Evolutionary conservation across 2,797 vertebrate species (phyloP), one percentile per base, ranked within the genome.

Genomic region (Eidolon dupreanum): DNA sequence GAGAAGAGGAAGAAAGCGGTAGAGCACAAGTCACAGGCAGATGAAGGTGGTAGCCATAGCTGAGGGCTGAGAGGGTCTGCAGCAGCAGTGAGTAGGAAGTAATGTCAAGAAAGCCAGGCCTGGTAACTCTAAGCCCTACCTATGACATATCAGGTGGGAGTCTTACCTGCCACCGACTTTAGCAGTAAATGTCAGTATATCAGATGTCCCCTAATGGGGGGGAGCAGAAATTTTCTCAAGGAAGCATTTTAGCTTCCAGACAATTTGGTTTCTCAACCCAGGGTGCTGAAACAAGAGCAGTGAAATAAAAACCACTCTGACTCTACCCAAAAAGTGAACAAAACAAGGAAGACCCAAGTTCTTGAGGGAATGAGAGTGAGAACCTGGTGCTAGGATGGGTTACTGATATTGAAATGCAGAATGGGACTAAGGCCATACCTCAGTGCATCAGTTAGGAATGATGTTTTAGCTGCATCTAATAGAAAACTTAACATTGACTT

Each of bases 401-500:
- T 75, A 93, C 10, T 86, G 61, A 77, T 17, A 43, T 22, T 84
- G 63, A 33, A 93, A 88, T 51, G 85, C 36, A 77, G 79, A 87
- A 20, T 0, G 6, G 86, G 38, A n/a, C 38, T 36, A 86, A 93
- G 89, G 33, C 38, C 75, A 11, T 61, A 93, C 83, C 49, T 16
- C 22, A 78, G 5, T 49, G 22, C 6, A n/a, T 77, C 19, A 8
- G 31, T 86, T 59, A 59, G 49, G 53, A 74, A 91, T 74, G 28
- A 57, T 43, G 31, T 46, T 95, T 95, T 79, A 63, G n/a, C 16
- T 68, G 26, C 31, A 53, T 77, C 43, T 83, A 57, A 81, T 38
- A 71, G 22, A 91, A 96, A 94, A n/a, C 20, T 8, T 68, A 73
- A 81, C 38, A 78, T 73, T 71, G 31, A 70, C 33, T 63, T 95